phyloP scores from a whole-genome alignment of 2,888 invertebrate genomes.

The Artemia sinica region DNA sequence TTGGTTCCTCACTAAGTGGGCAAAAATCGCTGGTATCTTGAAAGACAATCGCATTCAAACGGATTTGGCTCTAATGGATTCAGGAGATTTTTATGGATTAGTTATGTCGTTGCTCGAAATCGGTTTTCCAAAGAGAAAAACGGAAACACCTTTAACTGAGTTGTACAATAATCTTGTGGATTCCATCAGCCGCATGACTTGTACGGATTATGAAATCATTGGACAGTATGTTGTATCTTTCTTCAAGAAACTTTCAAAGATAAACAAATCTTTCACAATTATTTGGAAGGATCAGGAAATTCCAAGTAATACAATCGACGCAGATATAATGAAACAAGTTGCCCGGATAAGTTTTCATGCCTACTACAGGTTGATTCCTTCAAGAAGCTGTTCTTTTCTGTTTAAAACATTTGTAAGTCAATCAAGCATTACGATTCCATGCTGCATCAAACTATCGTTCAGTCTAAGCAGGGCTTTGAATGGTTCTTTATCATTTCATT shows the following conservation, averaged over 20 bases:
- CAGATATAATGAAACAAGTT: slow-evolving; percentile 11
- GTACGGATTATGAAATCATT: neutral
- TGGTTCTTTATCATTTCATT: slow-evolving; percentile 7
- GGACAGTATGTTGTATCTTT: neutral
- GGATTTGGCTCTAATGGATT: neutral
- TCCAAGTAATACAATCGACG: neutral
- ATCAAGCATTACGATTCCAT: neutral
- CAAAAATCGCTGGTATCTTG: slow-evolving; percentile 4
- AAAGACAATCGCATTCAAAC: slow-evolving; percentile 11
- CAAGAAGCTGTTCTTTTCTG: neutral
- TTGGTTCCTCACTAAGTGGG: slow-evolving; percentile 14
- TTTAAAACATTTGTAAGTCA: neutral
- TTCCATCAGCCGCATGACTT: neutral
- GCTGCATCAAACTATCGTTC: neutral
- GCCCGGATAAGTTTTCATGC: neutral
- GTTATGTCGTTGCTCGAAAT: neutral
- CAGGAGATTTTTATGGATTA: slow-evolving; percentile 17
- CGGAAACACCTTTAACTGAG: neutral
- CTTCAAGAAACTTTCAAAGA: neutral
- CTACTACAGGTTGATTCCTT: neutral
- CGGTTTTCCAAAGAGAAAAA: no score
- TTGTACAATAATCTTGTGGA: neutral
- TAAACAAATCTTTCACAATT: neutral
- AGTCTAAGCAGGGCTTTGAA: neutral
- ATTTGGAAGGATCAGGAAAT: neutral